Evolutionary conservation across 2,888 invertebrate species (phyloP).

Genomic region (Chloroclysta siterata): DNA sequence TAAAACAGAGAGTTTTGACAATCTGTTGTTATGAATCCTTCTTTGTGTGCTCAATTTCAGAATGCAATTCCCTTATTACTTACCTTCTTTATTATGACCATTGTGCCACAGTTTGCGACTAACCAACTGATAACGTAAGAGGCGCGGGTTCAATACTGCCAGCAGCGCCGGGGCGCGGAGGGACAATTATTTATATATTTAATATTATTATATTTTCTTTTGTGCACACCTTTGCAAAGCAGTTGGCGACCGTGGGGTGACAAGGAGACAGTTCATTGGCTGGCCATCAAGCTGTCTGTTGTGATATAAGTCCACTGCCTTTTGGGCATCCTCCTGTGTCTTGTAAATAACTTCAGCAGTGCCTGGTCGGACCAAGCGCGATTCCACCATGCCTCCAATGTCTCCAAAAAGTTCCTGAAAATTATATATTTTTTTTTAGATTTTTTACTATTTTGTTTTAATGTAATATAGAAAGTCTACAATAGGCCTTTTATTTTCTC

Average conservation of each 20-base stretch:
- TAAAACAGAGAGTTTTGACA: constrained; percentile 43
- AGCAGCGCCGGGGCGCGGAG: too few relatives aligned
- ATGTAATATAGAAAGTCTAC: too few relatives aligned
- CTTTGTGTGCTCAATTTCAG: background rate
- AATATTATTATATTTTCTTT: background rate
- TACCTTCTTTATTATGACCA: too few relatives aligned
- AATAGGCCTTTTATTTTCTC: too few relatives aligned
- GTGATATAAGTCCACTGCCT: constrained; percentile 96
- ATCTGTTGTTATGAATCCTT: background rate
- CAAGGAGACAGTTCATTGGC: constrained; percentile 95
- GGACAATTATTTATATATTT: too few relatives aligned
- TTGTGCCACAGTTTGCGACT: background rate
- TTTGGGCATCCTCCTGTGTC: constrained; percentile 92
- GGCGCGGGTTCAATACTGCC: background rate
- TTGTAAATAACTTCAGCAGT: constrained; percentile 96
- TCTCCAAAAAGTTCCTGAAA: constrained; percentile 95
- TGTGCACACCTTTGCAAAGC: constrained; percentile 51
- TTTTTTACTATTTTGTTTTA: too few relatives aligned
- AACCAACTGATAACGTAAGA: background rate
- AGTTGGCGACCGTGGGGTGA: constrained; percentile 86
- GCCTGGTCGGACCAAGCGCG: constrained; percentile 93
- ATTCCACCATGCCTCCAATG: constrained; percentile 93
- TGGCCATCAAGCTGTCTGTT: constrained; percentile 96
- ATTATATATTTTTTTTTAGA: background rate
- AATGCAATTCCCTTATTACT: too few relatives aligned